Base-by-base conservation (phyloP, 2,113 vertebrate species). In the Tursiops truncatus region DNA sequence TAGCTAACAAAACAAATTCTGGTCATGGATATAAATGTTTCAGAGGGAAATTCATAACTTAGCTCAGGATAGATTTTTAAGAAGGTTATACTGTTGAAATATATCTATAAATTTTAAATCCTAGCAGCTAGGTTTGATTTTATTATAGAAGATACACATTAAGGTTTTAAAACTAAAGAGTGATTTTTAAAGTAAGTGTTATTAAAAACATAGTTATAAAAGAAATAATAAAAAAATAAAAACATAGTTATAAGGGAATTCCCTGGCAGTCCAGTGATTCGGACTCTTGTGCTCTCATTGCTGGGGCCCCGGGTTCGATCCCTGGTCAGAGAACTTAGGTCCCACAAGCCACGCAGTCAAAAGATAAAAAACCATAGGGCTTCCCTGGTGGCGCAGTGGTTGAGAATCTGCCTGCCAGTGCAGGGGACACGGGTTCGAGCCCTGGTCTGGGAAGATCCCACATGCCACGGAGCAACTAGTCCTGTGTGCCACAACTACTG, bases 181-280 rank as follows among this genome's bases (percentile, higher is more conserved):
- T 74, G 5, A 41, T 26, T 80, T 96, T 85, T 96, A 65, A 86
- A 94, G n/a, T 91, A 44, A 94, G 67, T 47, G 74, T 88, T 76
- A 90, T 63, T 89, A 79, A 84, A 80, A 84, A 76, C 23, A 44
- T 44, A 91, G 62, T 53, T 44, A 74, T 53, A 31, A 21, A 53
- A 53, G 53, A 53, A 53, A 53, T 53, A 53, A 53, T 53, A 53
- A 53, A 17, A 53, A 53, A 17, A 53, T 89, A 70, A 89, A 80
- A 84, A 76, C 23, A 28, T 36, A 91, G 70, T 63, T 53, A 74
- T 53, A 31, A 33, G 28, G 31, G 47, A 53, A 77, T 53, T 53
- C 31, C 74, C 47, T 53, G 31, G 44, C 31, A 53, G 47, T 31
- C 10, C 47, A 53, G 74, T 77, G 73, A 74, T 47, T 8, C 5